Conservation (phyloP, 2,888 invertebrate genomes). For the Unio delphinus region DNA sequence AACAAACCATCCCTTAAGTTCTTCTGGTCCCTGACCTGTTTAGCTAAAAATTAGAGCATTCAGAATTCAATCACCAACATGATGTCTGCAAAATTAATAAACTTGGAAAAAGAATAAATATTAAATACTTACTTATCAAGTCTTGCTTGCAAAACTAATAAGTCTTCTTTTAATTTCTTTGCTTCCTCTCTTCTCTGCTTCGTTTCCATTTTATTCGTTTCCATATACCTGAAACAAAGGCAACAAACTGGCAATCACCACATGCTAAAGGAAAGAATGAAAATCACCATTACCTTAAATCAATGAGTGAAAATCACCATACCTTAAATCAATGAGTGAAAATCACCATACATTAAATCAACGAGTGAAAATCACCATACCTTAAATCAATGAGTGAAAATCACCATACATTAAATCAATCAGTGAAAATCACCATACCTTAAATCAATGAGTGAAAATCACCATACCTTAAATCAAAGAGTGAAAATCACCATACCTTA, state of each 20-base stretch:
- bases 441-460: too few species aligned
- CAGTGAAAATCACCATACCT: not conserved
- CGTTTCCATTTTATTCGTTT: constrained; percentile 69
- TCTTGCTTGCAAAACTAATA: constrained; percentile 63
- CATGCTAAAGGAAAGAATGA: not conserved
- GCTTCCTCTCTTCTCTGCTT: constrained; percentile 69
- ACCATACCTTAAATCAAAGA: too few species aligned
- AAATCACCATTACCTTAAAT: not conserved
- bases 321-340: not conserved
- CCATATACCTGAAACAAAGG: constrained; percentile 68
- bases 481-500: too few species aligned
- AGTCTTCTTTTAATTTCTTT: constrained; percentile 67
- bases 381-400: too few species aligned
- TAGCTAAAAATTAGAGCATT: too few species aligned
- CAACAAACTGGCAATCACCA: not conserved
- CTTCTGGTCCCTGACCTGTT: too few species aligned
- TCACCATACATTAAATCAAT: too few species aligned
- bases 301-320: not conserved
- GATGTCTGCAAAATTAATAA: not conserved
- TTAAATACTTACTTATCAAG: constrained; percentile 69
- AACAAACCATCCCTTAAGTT: too few species aligned
- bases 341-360: not conserved
- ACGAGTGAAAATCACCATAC: not conserved
- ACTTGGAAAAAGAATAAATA: not conserved
- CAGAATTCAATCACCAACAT: too few species aligned